Evolutionary conservation across 2,113 vertebrate species (phyloP).

Genomic region (Ochotona curzoniae): DNA sequence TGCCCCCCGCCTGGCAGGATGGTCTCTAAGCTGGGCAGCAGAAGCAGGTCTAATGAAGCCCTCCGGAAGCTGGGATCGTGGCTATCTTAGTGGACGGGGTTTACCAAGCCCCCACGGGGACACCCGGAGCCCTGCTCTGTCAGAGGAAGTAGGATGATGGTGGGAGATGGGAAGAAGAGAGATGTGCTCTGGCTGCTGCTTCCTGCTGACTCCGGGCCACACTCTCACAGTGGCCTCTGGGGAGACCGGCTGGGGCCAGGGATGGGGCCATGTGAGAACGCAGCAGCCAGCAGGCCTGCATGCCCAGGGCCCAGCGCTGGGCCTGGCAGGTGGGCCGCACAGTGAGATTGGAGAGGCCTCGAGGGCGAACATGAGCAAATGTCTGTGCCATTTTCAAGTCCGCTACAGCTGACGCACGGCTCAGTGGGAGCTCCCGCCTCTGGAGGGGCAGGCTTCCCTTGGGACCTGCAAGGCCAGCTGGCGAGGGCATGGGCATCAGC

Average conservation of each 20-base stretch:
- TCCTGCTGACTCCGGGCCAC: no score
- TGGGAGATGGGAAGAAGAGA: not conserved
- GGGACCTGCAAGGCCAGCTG: accelerated
- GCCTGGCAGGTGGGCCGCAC: accelerated
- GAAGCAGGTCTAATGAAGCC: not conserved
- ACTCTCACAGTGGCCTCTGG: no score
- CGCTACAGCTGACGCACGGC: accelerated
- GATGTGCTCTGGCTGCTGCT: not conserved
- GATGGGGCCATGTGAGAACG: not conserved
- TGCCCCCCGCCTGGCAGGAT: not conserved
- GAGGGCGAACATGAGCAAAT: not conserved
- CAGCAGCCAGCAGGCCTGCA: not conserved
- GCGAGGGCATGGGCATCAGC: not conserved
- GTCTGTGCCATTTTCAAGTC: not conserved
- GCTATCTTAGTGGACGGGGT: not conserved
- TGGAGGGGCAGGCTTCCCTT: not conserved
- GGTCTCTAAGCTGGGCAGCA: not conserved
- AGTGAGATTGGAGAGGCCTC: not conserved
- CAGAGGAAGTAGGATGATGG: not conserved
- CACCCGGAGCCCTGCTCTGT: not conserved
- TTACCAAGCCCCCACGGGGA: not conserved
- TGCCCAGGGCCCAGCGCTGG: not conserved
- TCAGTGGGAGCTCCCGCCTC: not conserved
- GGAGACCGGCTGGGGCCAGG: not conserved
- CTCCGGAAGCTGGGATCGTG: not conserved